Evolutionary conservation across 64 coral and sea anemone species (phyloP).

Genomic region (Stichodactyla mertensii): DNA sequence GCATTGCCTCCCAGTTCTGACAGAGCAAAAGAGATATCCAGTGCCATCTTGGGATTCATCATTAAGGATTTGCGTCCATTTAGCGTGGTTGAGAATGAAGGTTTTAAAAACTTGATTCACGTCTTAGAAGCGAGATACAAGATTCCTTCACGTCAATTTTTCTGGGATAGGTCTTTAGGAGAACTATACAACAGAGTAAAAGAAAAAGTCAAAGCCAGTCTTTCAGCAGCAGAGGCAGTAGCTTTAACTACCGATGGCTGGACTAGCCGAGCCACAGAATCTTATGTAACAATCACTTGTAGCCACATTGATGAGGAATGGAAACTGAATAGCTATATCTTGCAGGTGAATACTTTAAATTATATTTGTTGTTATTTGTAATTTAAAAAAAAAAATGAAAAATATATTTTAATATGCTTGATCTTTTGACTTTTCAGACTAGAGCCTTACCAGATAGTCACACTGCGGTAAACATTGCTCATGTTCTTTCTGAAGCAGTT

Average conservation of each 20-base stretch:
- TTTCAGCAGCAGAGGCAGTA: conserved; percentile 25
- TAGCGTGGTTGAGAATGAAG: too few relatives aligned
- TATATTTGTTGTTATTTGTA: background rate
- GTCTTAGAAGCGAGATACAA: conserved; percentile 9
- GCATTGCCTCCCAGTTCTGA: too few relatives aligned
- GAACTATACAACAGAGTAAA: conserved; percentile 11
- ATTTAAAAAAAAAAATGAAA: too few relatives aligned
- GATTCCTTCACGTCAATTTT: conserved; percentile 22
- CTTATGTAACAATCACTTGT: conserved; percentile 41
- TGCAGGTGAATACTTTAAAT: conserved; percentile 21
- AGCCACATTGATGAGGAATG: conserved; percentile 40
- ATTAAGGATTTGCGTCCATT: too few relatives aligned
- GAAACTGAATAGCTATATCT: conserved; percentile 23
- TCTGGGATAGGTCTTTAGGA: conserved; percentile 20
- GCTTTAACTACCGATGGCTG: conserved; percentile 49
- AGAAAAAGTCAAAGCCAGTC: conserved; percentile 10
- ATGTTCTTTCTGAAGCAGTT: conserved; percentile 32
- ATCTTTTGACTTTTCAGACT: background rate
- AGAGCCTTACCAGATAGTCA: conserved; percentile 18
- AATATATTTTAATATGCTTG: background rate
- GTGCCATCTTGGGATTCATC: too few relatives aligned
- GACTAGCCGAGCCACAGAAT: conserved; percentile 31
- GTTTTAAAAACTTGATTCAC: conserved; percentile 28
- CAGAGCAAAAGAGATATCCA: conserved; percentile 2
- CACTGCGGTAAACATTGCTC: conserved; percentile 39